Conservation (phyloP, 2,888 invertebrate genomes). For the Synergus laeviventris region DNA sequence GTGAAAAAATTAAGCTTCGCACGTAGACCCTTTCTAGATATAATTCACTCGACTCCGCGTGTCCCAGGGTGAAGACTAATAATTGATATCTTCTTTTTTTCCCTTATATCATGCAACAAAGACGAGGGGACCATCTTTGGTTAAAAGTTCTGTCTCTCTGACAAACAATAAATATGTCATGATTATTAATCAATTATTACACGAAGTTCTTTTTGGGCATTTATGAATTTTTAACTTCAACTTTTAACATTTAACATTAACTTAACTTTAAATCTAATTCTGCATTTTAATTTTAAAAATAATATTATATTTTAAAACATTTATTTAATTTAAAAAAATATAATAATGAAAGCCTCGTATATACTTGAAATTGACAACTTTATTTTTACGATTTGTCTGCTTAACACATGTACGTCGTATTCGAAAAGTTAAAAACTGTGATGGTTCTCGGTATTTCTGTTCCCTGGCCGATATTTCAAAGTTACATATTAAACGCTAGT, state of each 20-base stretch:
- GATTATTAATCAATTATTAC: neutral
- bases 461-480: slow-evolving; percentile 35
- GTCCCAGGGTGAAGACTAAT: neutral
- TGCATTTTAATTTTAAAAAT: too few species aligned
- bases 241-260: too few species aligned
- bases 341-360: slow-evolving; percentile 52
- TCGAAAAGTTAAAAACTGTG: slow-evolving; percentile 53
- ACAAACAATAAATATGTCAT: neutral
- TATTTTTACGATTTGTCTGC: slow-evolving; percentile 59
- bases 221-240: too few species aligned
- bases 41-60: slow-evolving; percentile 33
- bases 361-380: slow-evolving; percentile 64
- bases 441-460: slow-evolving; percentile 33
- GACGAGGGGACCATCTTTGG: neutral
- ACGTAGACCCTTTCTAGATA: slow-evolving; percentile 45
- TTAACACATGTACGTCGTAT: slow-evolving; percentile 57
- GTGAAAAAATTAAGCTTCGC: slow-evolving; percentile 59
- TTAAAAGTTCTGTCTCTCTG: neutral
- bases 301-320: neutral
- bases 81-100: slow-evolving; percentile 1
- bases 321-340: neutral
- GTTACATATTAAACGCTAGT: slow-evolving; percentile 49
- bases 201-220: neutral
- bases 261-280: too few species aligned
- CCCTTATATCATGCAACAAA: neutral